phyloP scores from a whole-genome alignment of 1,140 invertebrate species.

The Hyphantria cunea region DNA sequence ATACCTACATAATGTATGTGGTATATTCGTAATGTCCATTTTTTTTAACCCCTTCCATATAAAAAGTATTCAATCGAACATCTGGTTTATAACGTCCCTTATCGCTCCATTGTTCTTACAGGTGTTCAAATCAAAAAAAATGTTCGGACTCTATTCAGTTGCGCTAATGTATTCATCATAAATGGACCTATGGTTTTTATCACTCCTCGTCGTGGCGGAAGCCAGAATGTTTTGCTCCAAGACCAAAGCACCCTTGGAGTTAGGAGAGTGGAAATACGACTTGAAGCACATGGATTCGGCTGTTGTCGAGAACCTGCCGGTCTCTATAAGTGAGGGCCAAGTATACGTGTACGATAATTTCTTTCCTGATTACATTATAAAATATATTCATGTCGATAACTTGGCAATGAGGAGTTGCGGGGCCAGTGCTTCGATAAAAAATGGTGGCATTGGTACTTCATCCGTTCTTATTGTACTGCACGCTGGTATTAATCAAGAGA shows the following conservation, averaged over 20 bases:
- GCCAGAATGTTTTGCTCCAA: constrained; percentile 48
- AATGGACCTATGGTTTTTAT: constrained; percentile 41
- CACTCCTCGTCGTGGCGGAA: constrained; percentile 30
- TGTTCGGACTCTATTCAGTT: too few species aligned
- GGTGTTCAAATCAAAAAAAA: not conserved
- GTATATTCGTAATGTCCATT: too few species aligned
- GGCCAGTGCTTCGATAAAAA: constrained; percentile 53
- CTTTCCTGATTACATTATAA: constrained; percentile 58
- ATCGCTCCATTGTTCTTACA: not conserved
- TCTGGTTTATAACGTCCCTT: not conserved
- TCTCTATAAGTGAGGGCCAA: constrained; percentile 60
- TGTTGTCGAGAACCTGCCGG: constrained; percentile 59
- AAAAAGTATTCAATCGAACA: too few species aligned
- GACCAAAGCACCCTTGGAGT: constrained; percentile 56
- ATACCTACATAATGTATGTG: too few species aligned
- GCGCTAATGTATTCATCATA: constrained; percentile 18
- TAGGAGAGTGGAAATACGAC: constrained; percentile 53
- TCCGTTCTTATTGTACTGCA: constrained; percentile 57
- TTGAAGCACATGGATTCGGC: constrained; percentile 61
- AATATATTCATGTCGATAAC: constrained; percentile 67
- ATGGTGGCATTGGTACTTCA: constrained; percentile 52
- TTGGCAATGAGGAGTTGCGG: constrained; percentile 61
- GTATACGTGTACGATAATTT: constrained; percentile 68
- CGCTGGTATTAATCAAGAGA: constrained; percentile 57
- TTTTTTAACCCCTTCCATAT: too few species aligned